phyloP scores from a whole-genome alignment of 2,888 invertebrate species.

The Aplocera efformata region DNA sequence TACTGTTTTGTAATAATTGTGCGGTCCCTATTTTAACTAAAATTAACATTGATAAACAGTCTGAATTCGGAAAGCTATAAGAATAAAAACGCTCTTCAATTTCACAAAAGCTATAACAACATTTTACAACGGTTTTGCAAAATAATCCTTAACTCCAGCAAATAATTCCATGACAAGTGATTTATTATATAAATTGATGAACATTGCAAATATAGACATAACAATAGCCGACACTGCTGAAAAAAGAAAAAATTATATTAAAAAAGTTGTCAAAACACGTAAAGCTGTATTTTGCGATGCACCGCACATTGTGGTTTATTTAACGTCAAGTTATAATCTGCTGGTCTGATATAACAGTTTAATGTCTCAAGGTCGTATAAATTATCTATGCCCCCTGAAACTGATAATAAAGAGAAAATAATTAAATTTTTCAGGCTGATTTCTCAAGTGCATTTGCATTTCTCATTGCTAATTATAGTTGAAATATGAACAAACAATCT shows the following conservation, averaged over 20 bases:
- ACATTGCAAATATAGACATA: constrained; percentile 66
- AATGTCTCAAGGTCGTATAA: no score
- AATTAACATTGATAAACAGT: constrained; percentile 12
- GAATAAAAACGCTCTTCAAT: constrained; percentile 21
- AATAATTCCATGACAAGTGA: constrained; percentile 41
- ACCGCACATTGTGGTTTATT: constrained; percentile 35
- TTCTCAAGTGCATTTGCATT: no score
- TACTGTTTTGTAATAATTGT: not conserved
- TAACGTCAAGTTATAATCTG: constrained; percentile 3
- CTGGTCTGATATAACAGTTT: not conserved
- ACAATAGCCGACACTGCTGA: constrained; percentile 70
- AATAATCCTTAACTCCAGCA: constrained; percentile 33
- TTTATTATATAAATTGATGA: constrained; percentile 51
- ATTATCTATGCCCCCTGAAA: no score
- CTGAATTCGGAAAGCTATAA: constrained; percentile 15
- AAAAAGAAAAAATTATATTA: constrained; percentile 60
- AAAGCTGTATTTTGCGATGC: constrained; percentile 48
- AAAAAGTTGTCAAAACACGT: constrained; percentile 43
- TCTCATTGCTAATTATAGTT: no score
- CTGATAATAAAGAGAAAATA: no score
- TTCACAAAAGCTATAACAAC: constrained; percentile 30
- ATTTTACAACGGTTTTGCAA: constrained; percentile 29
- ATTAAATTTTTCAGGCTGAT: no score
- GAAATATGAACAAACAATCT: no score
- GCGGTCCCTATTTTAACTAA: not conserved